phyloP scores from a whole-genome alignment of 1,140 invertebrate genomes.

The Cepaea nemoralis region DNA sequence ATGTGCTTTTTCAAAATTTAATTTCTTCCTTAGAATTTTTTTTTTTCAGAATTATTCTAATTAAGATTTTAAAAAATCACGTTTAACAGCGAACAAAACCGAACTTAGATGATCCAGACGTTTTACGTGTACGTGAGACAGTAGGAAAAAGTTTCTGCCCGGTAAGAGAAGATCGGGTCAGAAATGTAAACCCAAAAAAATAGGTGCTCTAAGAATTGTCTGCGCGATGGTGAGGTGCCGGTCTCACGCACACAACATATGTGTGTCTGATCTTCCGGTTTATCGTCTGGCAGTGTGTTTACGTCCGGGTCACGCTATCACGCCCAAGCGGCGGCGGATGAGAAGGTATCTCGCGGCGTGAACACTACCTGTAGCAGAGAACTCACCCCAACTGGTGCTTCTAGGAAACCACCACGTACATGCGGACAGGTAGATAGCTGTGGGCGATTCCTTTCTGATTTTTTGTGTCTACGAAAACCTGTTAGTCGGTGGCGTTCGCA shows the following conservation, averaged over 20 bases:
- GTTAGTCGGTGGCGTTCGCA: no score
- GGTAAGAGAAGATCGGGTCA: neutral
- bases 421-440: neutral
- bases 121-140: neutral
- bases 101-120: neutral
- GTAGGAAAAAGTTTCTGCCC: neutral
- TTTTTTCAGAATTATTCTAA: no score
- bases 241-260: neutral
- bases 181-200: neutral
- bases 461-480: no score
- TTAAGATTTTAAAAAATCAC: no score
- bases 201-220: neutral
- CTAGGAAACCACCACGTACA: neutral
- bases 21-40: no score
- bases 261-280: neutral
- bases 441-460: neutral
- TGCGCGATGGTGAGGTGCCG: neutral
- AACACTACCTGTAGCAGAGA: neutral
- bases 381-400: neutral
- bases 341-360: no score
- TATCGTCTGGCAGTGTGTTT: neutral
- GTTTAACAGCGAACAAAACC: no score
- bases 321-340: neutral
- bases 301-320: neutral
- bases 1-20: no score